Conservation (phyloP, 1,140 invertebrate species). For the Steinernema feltiae region DNA sequence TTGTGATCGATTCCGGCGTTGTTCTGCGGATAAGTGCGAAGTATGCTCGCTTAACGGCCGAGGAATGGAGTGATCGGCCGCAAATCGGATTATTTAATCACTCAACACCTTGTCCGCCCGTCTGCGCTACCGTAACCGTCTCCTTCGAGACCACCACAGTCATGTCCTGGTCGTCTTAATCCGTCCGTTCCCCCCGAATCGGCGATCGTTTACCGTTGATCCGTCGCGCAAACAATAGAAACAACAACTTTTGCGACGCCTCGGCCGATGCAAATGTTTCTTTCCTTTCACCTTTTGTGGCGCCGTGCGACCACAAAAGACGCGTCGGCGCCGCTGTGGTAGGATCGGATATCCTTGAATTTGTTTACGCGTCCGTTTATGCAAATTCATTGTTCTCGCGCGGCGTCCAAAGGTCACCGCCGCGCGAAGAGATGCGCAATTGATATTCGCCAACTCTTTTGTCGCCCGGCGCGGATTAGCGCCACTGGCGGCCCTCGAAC, state of each 20-base stretch:
- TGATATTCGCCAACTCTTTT: background rate
- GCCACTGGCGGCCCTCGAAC: too few relatives aligned
- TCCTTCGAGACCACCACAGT: too few relatives aligned
- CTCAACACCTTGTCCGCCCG: too few relatives aligned
- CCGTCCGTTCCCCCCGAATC: background rate
- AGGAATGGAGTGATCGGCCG: background rate
- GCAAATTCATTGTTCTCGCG: slow-evolving; percentile 13
- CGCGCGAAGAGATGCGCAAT: background rate
- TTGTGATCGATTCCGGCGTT: background rate
- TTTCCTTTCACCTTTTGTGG: slow-evolving; percentile 3
- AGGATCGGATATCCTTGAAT: background rate
- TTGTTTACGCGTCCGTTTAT: slow-evolving; percentile 14
- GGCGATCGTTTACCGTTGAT: background rate
- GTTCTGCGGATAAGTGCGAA: background rate
- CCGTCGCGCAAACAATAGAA: background rate
- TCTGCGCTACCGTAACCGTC: too few relatives aligned
- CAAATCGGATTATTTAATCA: background rate
- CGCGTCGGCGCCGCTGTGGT: background rate
- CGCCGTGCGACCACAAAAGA: background rate
- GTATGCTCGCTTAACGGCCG: background rate
- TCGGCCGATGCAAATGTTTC: background rate
- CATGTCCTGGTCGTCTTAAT: background rate
- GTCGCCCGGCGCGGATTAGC: background rate
- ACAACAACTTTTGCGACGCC: background rate
- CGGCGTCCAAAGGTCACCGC: slow-evolving; percentile 3